Base-by-base conservation (phyloP, 2,113 vertebrate genomes). In the Poeciliopsis prolifica region DNA sequence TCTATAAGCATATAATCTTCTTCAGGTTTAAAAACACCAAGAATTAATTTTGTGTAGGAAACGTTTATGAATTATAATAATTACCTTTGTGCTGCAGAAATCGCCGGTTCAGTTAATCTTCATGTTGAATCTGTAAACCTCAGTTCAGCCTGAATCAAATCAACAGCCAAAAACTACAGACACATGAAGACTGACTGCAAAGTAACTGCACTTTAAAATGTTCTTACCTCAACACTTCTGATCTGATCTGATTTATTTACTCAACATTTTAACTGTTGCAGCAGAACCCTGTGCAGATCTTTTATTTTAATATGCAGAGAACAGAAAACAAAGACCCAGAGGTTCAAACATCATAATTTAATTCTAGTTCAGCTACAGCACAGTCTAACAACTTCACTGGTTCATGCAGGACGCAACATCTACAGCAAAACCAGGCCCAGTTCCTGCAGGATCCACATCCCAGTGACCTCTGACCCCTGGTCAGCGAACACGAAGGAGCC, bases 361-460 rank as follows among this genome's bases (percentile, higher is more conserved):
- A 97, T 96, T 96, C 93, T 89, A 94, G 92, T 94, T 95, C 91
- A 95, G 89, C 96, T 96, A 97, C 95, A 93, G 90, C 92, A 97
- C 95, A 93, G 19, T 83, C 82, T 81, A 92, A 96, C 95, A 95
- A 89, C 89, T 94, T 94, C 95, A 97, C 92, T 37, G 94, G 89
- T 91, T 96, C 97, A 98, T 98, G 97, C 97, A 89, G 92, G 95
- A 96, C 92, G 93, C 94, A 95, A 94, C 95, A 94, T 94, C 94
- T 96, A 96, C 94, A 95, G 88, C 80, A 77, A 88, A 79, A 88
- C 74, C 95, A 35, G 82, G 70, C 70, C 1, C 31, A 51, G 19
- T 24, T 62, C 81, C 79, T 33, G 2, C 69, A 28, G 61, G 61
- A 69, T 9, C 64, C 37, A 5, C 61, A 0, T 31, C 37, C n/a